A percentile compares a stretch with the other conserved stretches of the same genome.
Evolutionary conservation across 2,888 invertebrate genomes (phyloP).

Genomic region (Melanostoma scalare): DNA sequence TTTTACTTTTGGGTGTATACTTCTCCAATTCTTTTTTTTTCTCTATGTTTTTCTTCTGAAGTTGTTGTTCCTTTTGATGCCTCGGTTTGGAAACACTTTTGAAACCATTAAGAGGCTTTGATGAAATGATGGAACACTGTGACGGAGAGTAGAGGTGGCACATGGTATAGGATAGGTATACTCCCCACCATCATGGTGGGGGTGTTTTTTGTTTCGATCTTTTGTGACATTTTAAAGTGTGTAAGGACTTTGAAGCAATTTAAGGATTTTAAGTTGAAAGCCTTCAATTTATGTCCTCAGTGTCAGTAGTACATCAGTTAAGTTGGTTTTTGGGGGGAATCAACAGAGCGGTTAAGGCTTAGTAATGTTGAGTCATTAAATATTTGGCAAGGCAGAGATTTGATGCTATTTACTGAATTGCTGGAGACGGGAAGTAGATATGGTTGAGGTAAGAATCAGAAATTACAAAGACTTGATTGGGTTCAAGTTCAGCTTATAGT

Average conservation of each 20-base stretch:
- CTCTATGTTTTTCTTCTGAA: constrained; percentile 4
- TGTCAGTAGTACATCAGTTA: too few relatives aligned
- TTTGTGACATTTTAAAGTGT: neutral
- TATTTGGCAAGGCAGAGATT: too few relatives aligned
- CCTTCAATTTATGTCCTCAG: neutral
- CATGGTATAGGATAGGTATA: neutral
- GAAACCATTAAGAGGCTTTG: constrained; percentile 51
- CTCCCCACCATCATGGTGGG: constrained; percentile 24
- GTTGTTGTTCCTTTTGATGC: constrained; percentile 4
- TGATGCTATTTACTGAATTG: too few relatives aligned
- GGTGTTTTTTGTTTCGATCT: neutral
- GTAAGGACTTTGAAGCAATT: constrained; percentile 11
- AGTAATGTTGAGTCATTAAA: neutral
- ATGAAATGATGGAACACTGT: constrained; percentile 37
- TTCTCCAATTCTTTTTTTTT: neutral
- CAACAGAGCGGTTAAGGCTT: neutral
- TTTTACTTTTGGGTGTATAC: constrained; percentile 7
- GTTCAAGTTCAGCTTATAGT: too few relatives aligned
- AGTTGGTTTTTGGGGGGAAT: neutral
- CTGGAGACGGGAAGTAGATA: too few relatives aligned
- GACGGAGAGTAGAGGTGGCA: constrained; percentile 34
- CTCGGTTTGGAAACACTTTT: constrained; percentile 30
- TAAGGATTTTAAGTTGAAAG: constrained; percentile 2
- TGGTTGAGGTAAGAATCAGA: too few relatives aligned
- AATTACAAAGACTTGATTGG: too few relatives aligned